Base-by-base conservation (phyloP, 2,113 vertebrate genomes). In the Semicossyphus pulcher region DNA sequence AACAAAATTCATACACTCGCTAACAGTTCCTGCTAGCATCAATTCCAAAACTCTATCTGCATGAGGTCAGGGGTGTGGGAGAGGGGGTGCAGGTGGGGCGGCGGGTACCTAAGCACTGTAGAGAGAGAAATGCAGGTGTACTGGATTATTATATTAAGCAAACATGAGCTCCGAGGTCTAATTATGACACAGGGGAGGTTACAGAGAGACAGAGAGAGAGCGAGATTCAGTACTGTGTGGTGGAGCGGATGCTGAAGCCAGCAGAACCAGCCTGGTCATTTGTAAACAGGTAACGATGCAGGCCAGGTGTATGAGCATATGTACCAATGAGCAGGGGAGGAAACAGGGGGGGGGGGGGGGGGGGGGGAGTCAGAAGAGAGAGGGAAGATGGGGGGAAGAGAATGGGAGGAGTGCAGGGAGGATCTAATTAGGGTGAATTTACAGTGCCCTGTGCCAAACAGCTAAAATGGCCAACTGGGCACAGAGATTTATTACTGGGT, bases 201-300 rank as follows among this genome's bases (percentile, higher is more conserved):
- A 80, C 72, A 67, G 68, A 72, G 81, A 4, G 62, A 25, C 41
- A 11, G 75, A 25, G 66, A 67, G 64, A 64, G 77, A 79, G 79
- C 62, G 62, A 89, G 82, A 89, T 68, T 86, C 87, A 88, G 87
- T 84, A 59, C 80, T 34, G 49, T 36, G 81, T 52, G 72, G 85
- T 54, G 45, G 88, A 92, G 94, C 90, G 95, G 95, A 94, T 98
- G 97, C 97, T 98, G 96, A 98, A 96, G 95, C 95, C 96, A 96
- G 97, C 96, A 98, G 95, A 98, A 97, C 96, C 94, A 90, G 93
- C 93, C 93, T 83, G 94, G 94, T 98, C 96, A 98, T 99, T 97
- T 97, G 96, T 96, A 97, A 96, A 96, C 95, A 97, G 96, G 95
- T 97, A 97, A 95, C 93, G 92, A 88, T 92, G 92, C 83, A 80